Evolutionary conservation across 2,797 vertebrate genomes (phyloP).

Genomic region (Cetoscarus ocellatus): DNA sequence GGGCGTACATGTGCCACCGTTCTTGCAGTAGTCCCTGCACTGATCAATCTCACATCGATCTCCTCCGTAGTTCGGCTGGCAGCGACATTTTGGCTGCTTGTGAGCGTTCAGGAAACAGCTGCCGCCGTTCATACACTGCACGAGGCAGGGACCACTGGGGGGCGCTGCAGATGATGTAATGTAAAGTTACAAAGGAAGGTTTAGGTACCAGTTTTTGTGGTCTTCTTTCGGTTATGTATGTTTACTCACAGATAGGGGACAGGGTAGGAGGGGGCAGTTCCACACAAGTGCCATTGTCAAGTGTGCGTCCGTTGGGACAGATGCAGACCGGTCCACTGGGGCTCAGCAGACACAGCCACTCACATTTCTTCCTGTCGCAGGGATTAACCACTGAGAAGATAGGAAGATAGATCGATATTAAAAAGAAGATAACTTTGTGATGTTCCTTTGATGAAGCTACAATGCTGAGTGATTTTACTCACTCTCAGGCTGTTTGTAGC

Average conservation of each 20-base stretch:
- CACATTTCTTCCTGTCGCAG: constrained; percentile 97
- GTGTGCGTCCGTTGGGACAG: constrained; percentile 92
- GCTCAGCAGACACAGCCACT: constrained; percentile 96
- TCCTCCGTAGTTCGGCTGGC: constrained; percentile 93
- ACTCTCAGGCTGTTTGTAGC: constrained; percentile 96
- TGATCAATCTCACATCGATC: constrained; percentile 94
- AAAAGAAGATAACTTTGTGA: neutral
- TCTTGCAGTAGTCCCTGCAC: constrained; percentile 94
- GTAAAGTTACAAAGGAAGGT: neutral
- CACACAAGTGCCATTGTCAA: constrained; percentile 95
- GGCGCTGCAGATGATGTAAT: constrained; percentile 68
- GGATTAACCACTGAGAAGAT: constrained; percentile 90
- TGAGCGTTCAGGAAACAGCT: constrained; percentile 97
- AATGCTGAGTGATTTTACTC: constrained; percentile 29
- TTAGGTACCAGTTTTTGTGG: neutral
- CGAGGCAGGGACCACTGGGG: constrained; percentile 86
- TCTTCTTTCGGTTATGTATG: neutral
- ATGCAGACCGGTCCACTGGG: constrained; percentile 96
- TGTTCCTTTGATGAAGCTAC: too few species aligned
- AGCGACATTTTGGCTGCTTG: constrained; percentile 95
- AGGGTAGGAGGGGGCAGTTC: constrained; percentile 87
- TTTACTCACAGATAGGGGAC: constrained; percentile 88
- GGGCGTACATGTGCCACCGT: constrained; percentile 94
- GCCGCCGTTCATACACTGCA: constrained; percentile 92
- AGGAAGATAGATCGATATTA: neutral